Conservation (phyloP, 2,888 invertebrate species). For the Aphodius sticticus region DNA sequence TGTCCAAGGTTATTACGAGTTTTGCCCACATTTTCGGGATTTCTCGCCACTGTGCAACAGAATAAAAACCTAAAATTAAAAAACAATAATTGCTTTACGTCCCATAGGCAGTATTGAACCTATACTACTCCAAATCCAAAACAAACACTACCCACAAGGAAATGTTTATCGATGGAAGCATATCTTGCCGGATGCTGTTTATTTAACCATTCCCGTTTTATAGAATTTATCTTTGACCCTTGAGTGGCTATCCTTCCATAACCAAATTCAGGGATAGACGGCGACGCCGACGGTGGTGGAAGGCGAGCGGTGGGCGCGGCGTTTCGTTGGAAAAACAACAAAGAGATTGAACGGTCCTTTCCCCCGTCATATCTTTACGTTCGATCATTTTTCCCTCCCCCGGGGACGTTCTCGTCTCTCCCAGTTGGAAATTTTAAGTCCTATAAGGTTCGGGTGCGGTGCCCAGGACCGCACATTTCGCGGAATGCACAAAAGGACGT, state of each 20-base stretch:
- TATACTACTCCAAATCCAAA: neutral
- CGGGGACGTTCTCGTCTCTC: neutral
- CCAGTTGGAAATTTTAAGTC: neutral
- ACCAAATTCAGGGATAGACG: constrained; percentile 4
- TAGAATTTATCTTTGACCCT: constrained; percentile 4
- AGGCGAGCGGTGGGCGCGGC: neutral
- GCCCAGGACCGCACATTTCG: neutral
- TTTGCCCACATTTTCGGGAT: too few species aligned
- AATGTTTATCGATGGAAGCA: neutral
- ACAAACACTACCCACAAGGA: neutral
- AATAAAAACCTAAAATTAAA: too few species aligned
- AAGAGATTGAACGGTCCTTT: neutral
- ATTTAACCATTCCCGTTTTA: neutral
- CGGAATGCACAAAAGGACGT: neutral
- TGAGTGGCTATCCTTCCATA: neutral
- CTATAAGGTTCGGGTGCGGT: neutral
- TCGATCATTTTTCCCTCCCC: neutral
- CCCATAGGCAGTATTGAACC: neutral
- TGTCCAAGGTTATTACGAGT: too few species aligned
- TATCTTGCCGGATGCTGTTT: neutral
- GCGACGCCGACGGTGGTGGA: neutral
- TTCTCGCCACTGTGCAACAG: too few species aligned
- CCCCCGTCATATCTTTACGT: neutral
- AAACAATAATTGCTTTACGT: too few species aligned
- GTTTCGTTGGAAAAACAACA: neutral